These are phyloP conservation scores for Phylloscopus collybita DNA, from an alignment of 2,797 vertebrate genomes.

Conservation along the genomic window DNA sequence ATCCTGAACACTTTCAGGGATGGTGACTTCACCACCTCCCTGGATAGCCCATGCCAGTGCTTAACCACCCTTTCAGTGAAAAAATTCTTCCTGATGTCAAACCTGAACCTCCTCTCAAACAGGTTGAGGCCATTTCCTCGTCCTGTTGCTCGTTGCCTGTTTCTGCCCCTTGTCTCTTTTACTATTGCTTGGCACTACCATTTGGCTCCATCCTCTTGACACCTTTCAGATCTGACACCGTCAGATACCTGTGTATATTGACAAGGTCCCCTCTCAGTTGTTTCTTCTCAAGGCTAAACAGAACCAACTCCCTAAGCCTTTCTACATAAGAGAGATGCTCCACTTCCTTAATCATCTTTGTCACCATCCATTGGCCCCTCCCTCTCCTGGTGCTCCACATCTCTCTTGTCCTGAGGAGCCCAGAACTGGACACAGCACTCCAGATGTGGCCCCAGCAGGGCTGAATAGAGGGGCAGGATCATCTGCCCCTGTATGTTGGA, in stretches of 20 bases:
- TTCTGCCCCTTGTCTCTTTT: background rate
- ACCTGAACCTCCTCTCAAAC: background rate
- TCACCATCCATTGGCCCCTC: too few species aligned
- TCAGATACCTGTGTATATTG: background rate
- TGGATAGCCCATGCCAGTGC: background rate
- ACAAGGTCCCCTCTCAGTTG: too few species aligned
- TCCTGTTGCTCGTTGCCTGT: background rate
- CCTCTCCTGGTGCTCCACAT: fast-evolving
- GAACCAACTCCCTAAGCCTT: background rate
- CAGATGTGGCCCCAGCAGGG: too few species aligned
- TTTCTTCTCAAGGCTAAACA: background rate
- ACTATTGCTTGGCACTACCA: background rate
- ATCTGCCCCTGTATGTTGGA: fast-evolving
- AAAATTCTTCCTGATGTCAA: background rate
- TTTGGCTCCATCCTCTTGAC: background rate
- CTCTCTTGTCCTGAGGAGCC: background rate
- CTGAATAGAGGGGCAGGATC: background rate
- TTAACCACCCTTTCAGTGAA: background rate
- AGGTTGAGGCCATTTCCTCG: background rate
- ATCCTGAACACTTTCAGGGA: background rate
- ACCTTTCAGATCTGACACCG: background rate
- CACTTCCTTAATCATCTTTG: background rate
- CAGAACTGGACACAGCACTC: background rate
- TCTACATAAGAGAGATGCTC: background rate
- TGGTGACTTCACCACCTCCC: background rate